Evolutionary conservation across 2,888 invertebrate species (phyloP).

Genomic region (Leptinotarsa juncta): DNA sequence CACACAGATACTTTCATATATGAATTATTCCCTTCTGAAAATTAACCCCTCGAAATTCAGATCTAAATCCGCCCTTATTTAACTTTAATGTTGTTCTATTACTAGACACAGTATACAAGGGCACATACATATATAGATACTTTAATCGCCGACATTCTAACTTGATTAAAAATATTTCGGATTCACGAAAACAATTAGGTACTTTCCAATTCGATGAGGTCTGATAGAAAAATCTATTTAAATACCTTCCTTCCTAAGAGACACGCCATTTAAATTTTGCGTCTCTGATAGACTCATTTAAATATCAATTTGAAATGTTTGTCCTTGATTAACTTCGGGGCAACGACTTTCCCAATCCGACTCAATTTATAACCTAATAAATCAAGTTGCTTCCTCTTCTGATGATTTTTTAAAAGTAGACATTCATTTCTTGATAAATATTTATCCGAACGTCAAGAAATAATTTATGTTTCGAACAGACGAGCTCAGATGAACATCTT

Average conservation of each 20-base stretch:
- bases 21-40: no score
- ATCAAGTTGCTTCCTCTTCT: conserved; percentile 4
- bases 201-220: background rate
- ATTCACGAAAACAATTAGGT: no score
- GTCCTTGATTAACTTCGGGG: conserved; percentile 37
- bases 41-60: no score
- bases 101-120: no score
- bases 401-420: conserved; percentile 20
- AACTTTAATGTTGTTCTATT: no score
- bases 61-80: no score
- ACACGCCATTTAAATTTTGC: conserved; percentile 23
- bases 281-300: conserved; percentile 40
- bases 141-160: no score
- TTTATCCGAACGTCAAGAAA: conserved; percentile 29
- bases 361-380: conserved; percentile 16
- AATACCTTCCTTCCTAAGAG: conserved; percentile 1
- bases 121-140: no score
- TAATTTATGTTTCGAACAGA: conserved; percentile 32
- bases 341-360: conserved; percentile 30
- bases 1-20: no score
- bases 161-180: no score
- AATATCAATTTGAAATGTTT: conserved; percentile 36
- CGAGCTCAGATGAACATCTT: conserved; percentile 32
- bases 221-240: conserved; percentile 13
- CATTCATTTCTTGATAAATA: conserved; percentile 26